Evolutionary conservation across 1,140 invertebrate genomes (phyloP), one percentile per base, ranked within the genome.

Genomic region (Triops cancriformis): DNA sequence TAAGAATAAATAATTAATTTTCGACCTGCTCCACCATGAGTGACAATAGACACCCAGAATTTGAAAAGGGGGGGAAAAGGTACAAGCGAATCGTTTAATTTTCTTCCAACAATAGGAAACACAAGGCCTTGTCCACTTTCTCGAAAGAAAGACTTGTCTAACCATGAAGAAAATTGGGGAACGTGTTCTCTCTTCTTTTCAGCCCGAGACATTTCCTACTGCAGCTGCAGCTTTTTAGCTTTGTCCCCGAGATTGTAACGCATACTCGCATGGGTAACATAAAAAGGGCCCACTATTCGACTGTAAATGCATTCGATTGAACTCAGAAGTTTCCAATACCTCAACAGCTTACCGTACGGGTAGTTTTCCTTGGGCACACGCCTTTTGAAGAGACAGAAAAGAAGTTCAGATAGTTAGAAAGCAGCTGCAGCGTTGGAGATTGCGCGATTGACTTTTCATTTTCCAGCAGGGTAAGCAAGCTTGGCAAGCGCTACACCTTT

Each of bases 151-250:
- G 31, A 37, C 31, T 37, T 18, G 18, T 64, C n/a, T n/a, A 64
- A 23, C 51, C 51, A 64, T 64, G 51, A n/a, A 64, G 51, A 64
- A 64, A 64, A 64, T 64, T 64, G 51, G 14, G 51, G 51, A 64
- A 64, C 51, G 51, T 64, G 51, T 64, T 64, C 51, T 37, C 31
- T 37, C 31, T n/a, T 64, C 51, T 64, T 64, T 64, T 64, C 51
- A 64, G 18, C 31, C 2, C 31, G 31, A 37, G 31, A 37, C 31
- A 4, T 37, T 7, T 37, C 14, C 51, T 64, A 37, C 51, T 64
- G 51, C 51, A 64, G 51, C 51, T 64, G 51, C 18, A n/a, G 43
- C 51, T 64, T 64, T 64, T 64, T 64, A 64, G 18, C 51, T 64
- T 64, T 64, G 31, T 37, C 31, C 31, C n/a, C 31, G 7, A 37